These are phyloP conservation scores for Cercopithecus mona DNA, from an alignment of 2,113 vertebrate genomes.

Conservation along the genomic window DNA sequence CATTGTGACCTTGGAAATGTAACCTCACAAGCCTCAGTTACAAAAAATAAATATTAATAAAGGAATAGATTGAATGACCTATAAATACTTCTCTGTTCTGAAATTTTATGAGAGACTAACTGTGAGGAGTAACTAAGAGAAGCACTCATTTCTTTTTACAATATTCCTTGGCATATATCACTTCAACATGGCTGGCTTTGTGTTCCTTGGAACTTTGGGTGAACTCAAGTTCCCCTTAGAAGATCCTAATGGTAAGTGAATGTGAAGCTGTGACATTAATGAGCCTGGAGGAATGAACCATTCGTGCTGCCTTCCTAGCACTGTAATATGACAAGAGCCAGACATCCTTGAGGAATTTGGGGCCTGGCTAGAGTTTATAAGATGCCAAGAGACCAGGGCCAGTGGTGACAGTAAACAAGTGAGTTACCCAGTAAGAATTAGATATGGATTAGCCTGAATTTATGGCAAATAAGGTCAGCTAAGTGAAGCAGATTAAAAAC, in stretches of 20 bases:
- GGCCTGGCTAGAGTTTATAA: background rate
- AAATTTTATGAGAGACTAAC: background rate
- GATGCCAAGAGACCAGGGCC: background rate
- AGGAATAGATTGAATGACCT: background rate
- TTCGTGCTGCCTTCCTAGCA: background rate
- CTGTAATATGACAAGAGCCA: background rate
- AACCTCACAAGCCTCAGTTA: background rate
- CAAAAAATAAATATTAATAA: background rate
- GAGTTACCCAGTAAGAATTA: constrained; percentile 24
- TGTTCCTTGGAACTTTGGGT: background rate
- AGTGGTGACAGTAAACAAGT: constrained; percentile 13
- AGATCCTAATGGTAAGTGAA: background rate
- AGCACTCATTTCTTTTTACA: background rate
- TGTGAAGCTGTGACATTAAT: background rate
- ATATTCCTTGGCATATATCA: background rate
- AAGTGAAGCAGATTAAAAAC: background rate
- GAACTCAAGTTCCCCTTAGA: background rate
- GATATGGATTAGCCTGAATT: background rate
- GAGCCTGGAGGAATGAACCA: background rate
- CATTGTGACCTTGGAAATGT: background rate
- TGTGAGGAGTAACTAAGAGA: background rate
- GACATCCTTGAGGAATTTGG: background rate
- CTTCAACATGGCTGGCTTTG: background rate
- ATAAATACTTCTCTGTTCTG: background rate
- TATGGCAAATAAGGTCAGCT: constrained; percentile 2